Evolutionary conservation across 2,888 invertebrate genomes (phyloP).

Genomic region (Euphydryas editha): DNA sequence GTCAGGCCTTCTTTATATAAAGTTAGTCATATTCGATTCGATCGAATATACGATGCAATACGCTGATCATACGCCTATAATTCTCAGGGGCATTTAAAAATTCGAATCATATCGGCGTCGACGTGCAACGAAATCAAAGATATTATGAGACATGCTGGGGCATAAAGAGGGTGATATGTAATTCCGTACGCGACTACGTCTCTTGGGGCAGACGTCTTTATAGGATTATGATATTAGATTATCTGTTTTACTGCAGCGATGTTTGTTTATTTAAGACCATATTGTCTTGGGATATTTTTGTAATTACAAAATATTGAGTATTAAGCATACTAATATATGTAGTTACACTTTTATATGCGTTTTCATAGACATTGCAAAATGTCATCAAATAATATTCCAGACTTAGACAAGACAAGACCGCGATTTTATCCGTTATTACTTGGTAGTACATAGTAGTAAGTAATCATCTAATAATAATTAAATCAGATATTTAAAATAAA

Average conservation of each 20-base stretch:
- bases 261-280: neutral
- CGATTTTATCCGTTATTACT: no score
- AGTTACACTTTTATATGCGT: no score
- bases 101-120: slow-evolving; percentile 5
- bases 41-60: neutral
- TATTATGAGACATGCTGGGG: slow-evolving; percentile 17
- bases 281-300: neutral
- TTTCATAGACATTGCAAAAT: no score
- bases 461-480: no score
- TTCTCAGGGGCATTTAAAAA: slow-evolving; percentile 18
- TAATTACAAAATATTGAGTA: no score
- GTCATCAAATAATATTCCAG: no score
- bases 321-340: no score
- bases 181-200: slow-evolving; percentile 30
- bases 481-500: no score
- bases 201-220: slow-evolving; percentile 4
- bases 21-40: neutral
- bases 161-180: slow-evolving; percentile 39
- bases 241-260: neutral
- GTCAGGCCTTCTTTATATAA: neutral
- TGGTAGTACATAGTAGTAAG: no score
- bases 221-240: slow-evolving; percentile 8
- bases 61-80: slow-evolving; percentile 12
- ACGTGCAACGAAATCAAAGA: slow-evolving; percentile 23
- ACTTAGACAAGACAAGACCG: no score